Base-by-base conservation (phyloP, 35 echinoderm and acorn worm genomes). In the Lytechinus pictus region DNA sequence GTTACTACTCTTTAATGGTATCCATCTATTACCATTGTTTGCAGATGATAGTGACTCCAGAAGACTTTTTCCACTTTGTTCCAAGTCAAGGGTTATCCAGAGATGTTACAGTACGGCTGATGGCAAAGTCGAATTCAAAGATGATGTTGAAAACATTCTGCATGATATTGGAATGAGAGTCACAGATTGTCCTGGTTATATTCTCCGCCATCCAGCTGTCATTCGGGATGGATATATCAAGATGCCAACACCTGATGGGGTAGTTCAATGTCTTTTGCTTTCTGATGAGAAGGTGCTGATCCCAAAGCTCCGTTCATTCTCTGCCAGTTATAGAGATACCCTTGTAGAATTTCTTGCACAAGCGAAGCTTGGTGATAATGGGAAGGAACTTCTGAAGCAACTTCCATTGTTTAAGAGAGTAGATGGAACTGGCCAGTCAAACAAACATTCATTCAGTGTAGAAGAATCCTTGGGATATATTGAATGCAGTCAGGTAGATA, bases 221-320 rank as follows among this genome's bases (percentile, higher is more conserved):
- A 53, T 61, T 9, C 53, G 57, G n/a, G 29, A 53, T n/a, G 92
- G 14, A 44, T 61, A 94, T 57, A 94, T 55, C 27, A 28, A 61
- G 29, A 94, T 29, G 29, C 92, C 92, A 28, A 94, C 92, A 57
- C 54, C 92, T 11, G 92, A 94, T 21, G 92, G 92, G 29, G 92
- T 94, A 29, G 27, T 55, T 44, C 28, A 94, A 94, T 44, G 92
- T 10, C 54, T 57, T 58, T 11, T 53, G 27, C 52, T 29, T 24
- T 28, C 10, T n/a, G 9, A 54, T 53, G 27, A 8, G 12, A 6
- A 28, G 16, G 7, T 53, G 16, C 53, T 57, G 27, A 12, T 57
- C 54, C 52, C 4, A n/a, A 61, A 19, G 12, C 58, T 94, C 66
- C 66, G 14, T 79, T 79, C 21, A 16, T 79, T 79, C 19, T 79